Evolutionary conservation across 2,888 invertebrate species (phyloP).

Genomic region (Dicranocentrus wangi): DNA sequence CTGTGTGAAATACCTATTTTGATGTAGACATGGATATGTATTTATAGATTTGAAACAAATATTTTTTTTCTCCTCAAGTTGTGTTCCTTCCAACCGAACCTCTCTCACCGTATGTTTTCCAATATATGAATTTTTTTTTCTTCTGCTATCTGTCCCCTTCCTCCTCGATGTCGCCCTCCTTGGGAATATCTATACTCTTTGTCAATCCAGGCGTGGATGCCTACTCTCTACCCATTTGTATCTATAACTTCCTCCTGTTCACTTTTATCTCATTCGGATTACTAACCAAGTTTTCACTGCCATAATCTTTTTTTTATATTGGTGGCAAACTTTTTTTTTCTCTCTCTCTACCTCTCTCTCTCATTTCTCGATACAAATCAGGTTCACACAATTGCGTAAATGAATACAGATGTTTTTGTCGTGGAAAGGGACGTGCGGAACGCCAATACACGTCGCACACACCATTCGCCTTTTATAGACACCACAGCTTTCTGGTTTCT

Average conservation of each 20-base stretch:
- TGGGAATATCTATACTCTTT: constrained; percentile 23
- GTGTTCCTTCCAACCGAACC: neutral
- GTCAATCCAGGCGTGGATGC: constrained; percentile 29
- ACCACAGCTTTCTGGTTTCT: too few relatives aligned
- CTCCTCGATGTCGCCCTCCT: neutral
- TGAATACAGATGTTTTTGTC: constrained; percentile 58
- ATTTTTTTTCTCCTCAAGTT: constrained; percentile 50
- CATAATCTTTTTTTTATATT: neutral
- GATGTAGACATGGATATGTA: constrained; percentile 73
- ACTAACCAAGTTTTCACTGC: neutral
- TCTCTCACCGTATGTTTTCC: too few relatives aligned
- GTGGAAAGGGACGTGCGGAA: too few relatives aligned
- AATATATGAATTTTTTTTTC: constrained; percentile 18
- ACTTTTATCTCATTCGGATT: constrained; percentile 11
- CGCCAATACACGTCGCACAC: neutral
- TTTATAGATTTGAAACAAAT: constrained; percentile 73
- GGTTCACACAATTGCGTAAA: constrained; percentile 55
- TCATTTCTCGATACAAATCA: too few relatives aligned
- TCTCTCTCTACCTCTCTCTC: too few relatives aligned
- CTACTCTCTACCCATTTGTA: neutral
- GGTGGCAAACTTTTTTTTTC: constrained; percentile 29
- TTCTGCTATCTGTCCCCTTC: constrained; percentile 32
- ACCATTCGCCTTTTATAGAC: too few relatives aligned
- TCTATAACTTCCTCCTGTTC: neutral
- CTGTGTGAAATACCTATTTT: constrained; percentile 71